These are phyloP conservation scores for Cynopterus brachyotis DNA, from an alignment of 2,113 vertebrate species.

Conservation along the genomic window DNA sequence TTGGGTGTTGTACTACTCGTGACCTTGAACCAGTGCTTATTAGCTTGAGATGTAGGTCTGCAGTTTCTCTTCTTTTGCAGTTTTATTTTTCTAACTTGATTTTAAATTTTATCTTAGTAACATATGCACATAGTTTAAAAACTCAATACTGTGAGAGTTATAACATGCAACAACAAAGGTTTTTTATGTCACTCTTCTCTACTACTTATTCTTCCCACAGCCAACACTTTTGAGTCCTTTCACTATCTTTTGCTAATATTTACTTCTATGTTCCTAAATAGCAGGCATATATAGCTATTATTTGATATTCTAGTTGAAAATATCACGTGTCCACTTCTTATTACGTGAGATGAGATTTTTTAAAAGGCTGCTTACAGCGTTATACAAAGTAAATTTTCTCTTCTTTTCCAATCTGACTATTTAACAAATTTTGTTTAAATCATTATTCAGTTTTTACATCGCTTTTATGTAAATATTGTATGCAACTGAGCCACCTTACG, in stretches of 20 bases:
- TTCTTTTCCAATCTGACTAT: background rate
- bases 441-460: background rate
- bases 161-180: background rate
- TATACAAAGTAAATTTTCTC: background rate
- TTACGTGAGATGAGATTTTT: background rate
- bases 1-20: accelerated
- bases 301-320: background rate
- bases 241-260: background rate
- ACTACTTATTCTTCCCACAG: background rate
- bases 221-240: background rate
- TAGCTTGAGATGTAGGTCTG: background rate
- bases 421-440: constrained; percentile 10
- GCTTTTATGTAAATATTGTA: background rate
- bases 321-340: background rate
- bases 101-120: background rate
- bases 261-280: background rate
- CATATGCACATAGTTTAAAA: background rate
- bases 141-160: background rate
- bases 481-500: background rate
- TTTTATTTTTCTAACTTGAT: background rate
- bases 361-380: background rate
- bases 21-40: background rate
- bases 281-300: background rate
- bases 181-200: background rate
- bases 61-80: background rate